A percentile compares a stretch with the other conserved stretches of the same genome.
phyloP scores from a whole-genome alignment of 1,140 invertebrate genomes.

The Ephestia elutella region DNA sequence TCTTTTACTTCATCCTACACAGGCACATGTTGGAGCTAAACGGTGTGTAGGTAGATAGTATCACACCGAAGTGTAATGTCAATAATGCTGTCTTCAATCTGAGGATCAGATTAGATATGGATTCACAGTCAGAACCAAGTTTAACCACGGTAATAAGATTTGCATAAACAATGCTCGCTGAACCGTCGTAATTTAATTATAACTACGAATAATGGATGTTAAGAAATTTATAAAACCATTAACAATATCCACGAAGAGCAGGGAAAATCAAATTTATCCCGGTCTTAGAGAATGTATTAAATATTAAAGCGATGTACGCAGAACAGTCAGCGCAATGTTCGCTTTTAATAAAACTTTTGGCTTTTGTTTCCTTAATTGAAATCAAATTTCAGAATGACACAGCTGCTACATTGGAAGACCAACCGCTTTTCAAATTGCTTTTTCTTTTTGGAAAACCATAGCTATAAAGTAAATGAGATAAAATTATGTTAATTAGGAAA shows the following conservation, averaged over 20 bases:
- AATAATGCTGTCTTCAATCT: neutral
- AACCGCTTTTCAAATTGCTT: conserved; percentile 33
- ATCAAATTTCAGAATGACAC: conserved; percentile 64
- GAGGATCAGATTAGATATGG: neutral
- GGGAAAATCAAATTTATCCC: conserved; percentile 11
- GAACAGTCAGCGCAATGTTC: conserved; percentile 43
- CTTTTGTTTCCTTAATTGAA: conserved; percentile 68
- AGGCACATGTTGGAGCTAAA: too few species aligned
- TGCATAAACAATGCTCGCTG: conserved; percentile 5
- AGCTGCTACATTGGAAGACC: conserved; percentile 41
- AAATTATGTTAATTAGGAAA: conserved; percentile 9
- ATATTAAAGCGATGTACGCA: conserved; percentile 40
- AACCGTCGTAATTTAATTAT: conserved; percentile 7
- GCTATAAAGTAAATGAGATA: conserved; percentile 5
- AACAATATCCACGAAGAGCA: conserved; percentile 8
- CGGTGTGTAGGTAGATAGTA: too few species aligned
- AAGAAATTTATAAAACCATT: conserved; percentile 11
- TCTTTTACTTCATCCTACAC: too few species aligned
- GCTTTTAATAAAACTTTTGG: conserved; percentile 63
- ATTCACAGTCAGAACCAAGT: neutral
- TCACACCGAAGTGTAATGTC: too few species aligned
- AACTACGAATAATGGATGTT: conserved; percentile 9
- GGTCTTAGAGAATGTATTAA: conserved; percentile 28
- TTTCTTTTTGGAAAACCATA: conserved; percentile 31
- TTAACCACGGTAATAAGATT: neutral